These are phyloP conservation scores for Rallus limicola DNA, from an alignment of 2,113 vertebrate species.

Conservation along the genomic window DNA sequence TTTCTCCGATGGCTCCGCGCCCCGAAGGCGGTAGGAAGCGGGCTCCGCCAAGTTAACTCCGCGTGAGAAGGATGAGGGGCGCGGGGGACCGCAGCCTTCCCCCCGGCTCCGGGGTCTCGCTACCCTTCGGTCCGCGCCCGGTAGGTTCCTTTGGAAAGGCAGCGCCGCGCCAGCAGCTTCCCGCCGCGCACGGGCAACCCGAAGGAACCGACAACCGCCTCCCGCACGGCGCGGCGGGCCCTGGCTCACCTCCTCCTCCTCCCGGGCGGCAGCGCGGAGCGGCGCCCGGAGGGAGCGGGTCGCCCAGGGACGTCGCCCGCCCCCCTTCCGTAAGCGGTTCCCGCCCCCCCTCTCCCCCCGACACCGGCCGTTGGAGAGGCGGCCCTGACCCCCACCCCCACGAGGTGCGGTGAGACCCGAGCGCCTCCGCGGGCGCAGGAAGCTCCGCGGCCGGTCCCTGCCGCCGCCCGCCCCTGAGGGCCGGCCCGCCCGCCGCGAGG, in stretches of 20 bases:
- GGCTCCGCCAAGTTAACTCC: background rate
- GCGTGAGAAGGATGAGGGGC: accelerated
- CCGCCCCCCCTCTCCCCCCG: too few relatives aligned
- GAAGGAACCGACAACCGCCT: background rate
- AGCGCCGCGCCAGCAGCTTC: background rate
- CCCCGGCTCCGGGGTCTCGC: background rate
- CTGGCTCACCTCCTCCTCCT: background rate
- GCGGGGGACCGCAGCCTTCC: accelerated
- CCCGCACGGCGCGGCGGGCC: background rate
- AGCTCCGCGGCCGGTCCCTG: background rate
- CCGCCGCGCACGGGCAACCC: background rate
- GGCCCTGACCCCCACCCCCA: background rate
- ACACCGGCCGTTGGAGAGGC: background rate
- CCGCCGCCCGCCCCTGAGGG: background rate
- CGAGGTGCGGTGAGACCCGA: too few relatives aligned
- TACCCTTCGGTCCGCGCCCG: background rate
- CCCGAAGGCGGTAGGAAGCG: background rate
- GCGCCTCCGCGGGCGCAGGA: background rate
- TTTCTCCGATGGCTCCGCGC: background rate
- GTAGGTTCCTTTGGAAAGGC: background rate
- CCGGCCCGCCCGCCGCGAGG: background rate
- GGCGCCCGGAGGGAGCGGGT: background rate
- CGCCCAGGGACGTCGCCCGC: background rate
- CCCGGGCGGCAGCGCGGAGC: background rate
- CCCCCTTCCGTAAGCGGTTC: too few relatives aligned